Percentiles rank a stretch among this genome's conserved stretches.
These are phyloP conservation scores for Diacarnus erythraeanus DNA, from an alignment of 37 sponge, comb jelly and placozoan genomes.

Conservation along the genomic window DNA sequence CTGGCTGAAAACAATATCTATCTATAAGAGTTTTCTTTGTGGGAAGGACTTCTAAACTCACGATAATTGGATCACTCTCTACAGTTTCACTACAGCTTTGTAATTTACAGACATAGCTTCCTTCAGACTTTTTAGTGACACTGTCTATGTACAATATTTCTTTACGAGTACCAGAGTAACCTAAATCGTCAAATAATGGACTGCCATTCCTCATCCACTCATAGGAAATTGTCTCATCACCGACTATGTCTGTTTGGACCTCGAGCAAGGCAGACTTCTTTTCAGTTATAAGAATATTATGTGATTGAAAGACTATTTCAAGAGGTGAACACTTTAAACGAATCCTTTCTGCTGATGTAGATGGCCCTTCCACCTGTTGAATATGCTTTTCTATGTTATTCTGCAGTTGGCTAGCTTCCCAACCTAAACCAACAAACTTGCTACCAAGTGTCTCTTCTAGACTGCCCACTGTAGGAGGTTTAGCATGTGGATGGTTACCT, in stretches of 20 bases:
- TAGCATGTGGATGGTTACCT: not conserved
- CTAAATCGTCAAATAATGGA: not conserved
- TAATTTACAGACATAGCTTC: not conserved
- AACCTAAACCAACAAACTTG: not conserved
- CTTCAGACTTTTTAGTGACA: not conserved
- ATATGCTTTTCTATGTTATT: not conserved
- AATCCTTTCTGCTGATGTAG: not conserved
- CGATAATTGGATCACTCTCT: not conserved
- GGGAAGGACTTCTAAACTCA: not conserved
- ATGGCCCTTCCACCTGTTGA: not conserved
- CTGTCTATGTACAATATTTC: not conserved
- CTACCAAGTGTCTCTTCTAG: not conserved
- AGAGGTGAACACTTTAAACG: too few species aligned
- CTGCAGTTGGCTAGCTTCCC: not conserved
- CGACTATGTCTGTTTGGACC: not conserved
- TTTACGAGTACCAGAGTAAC: not conserved
- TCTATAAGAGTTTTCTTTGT: not conserved
- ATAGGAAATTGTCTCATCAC: not conserved
- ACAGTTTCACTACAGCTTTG: not conserved
- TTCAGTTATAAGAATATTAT: not conserved
- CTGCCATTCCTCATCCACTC: not conserved
- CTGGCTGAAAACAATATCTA: conserved; percentile 9
- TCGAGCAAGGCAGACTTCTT: not conserved
- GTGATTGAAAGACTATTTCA: not conserved
- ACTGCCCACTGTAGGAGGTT: not conserved